Base-by-base conservation (phyloP, 1,140 invertebrate genomes). In the Pachypsylla venusta region DNA sequence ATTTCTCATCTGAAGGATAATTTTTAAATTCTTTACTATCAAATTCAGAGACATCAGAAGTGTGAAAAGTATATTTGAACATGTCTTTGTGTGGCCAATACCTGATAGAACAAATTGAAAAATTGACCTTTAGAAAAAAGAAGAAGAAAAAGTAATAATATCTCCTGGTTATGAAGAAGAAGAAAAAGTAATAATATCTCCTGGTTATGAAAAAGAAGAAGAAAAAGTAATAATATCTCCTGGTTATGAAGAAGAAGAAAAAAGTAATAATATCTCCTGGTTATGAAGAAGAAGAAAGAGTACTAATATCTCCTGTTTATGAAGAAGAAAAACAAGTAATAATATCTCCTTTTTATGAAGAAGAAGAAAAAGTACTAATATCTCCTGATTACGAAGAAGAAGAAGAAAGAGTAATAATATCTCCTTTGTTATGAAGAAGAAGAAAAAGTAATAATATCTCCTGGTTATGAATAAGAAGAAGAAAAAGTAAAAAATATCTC, bases 31-130 rank as follows among this genome's bases (percentile, higher is more conserved):
- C 42, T 7, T 19, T n/a, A n/a, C 22, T 22, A 22, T 48, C 42
- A n/a, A n/a, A 48, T 48, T 48, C 42, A 4, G 42, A 48, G 22
- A 19, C 42, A 19, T 48, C 42, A 4, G 42, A 48, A 22, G 42
- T 48, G 16, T 48, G 42, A n/a, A 48, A 48, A 4, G 16, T 48
- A 22, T 48, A 48, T 22, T 5, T 48, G 42, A 48, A 48, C 42
- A 48, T 48, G 42, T 48, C 42, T 22, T 48, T 48, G 42, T 48
- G 42, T 4, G 42, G 42, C 42, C 42, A 48, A 22, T 19, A 22
- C 7, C 42, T 48, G 42, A n/a, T 7, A n/a, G 42, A 48, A 35
- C 7, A 10, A n/a, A n/a, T 7, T n/a, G n/a, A n/a, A n/a, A n/a
- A n/a, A n/a, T 7, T 7, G 30, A 35, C n/a, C n/a, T 35, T 35